Percentiles rank a stretch among this genome's conserved stretches.
These are phyloP conservation scores for Hestina assimilis DNA, from an alignment of 1,140 invertebrate species.

Conservation along the genomic window DNA sequence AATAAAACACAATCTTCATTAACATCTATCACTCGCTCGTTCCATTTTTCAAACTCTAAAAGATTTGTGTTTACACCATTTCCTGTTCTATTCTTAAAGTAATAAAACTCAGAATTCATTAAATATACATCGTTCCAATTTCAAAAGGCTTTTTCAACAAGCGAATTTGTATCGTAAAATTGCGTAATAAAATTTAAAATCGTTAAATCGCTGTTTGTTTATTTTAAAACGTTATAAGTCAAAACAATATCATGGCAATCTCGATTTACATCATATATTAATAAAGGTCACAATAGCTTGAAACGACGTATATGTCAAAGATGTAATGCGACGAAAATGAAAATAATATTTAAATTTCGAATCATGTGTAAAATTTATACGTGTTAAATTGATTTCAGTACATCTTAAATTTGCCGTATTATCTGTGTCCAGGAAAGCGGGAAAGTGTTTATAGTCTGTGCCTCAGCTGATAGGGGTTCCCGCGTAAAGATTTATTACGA, in stretches of 20 bases:
- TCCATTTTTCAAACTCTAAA: slow-evolving; percentile 47
- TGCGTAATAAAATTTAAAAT: slow-evolving; percentile 29
- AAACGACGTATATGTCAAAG: not conserved
- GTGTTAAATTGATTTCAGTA: slow-evolving; percentile 9
- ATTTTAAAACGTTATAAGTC: slow-evolving; percentile 1
- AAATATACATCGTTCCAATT: slow-evolving; percentile 28
- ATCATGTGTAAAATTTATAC: not conserved
- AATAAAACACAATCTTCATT: slow-evolving; percentile 28
- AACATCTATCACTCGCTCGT: slow-evolving; percentile 1
- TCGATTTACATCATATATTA: not conserved
- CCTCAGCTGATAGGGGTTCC: slow-evolving; percentile 43
- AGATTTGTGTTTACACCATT: slow-evolving; percentile 58
- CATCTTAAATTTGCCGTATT: slow-evolving; percentile 10
- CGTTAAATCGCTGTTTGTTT: slow-evolving; percentile 8
- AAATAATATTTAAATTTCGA: not conserved
- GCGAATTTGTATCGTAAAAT: slow-evolving; percentile 32
- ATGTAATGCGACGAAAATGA: not conserved
- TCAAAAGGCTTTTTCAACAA: slow-evolving; percentile 31
- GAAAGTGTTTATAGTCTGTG: slow-evolving; percentile 47
- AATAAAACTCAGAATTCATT: slow-evolving; percentile 52
- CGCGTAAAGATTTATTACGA: slow-evolving; percentile 39
- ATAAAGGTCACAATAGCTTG: not conserved
- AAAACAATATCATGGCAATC: not conserved
- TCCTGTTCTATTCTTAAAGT: slow-evolving; percentile 62
- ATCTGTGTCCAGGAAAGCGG: slow-evolving; percentile 39